Evolutionary conservation across 2,888 invertebrate species (phyloP).

Genomic region (Drosophila anomalata): DNA sequence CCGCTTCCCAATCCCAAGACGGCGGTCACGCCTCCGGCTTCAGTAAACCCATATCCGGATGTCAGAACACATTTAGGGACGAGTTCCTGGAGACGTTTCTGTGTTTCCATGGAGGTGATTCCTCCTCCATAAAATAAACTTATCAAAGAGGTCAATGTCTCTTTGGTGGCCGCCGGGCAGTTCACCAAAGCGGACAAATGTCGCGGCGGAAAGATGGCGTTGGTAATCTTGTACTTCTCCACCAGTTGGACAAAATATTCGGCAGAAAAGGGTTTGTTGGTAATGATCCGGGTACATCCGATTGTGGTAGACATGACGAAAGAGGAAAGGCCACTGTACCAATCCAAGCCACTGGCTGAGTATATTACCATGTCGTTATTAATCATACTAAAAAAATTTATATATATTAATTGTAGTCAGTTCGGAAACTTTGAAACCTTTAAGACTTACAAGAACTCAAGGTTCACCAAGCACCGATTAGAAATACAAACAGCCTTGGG

Average conservation of each 20-base stretch:
- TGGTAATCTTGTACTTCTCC: conserved; percentile 66
- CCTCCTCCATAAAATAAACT: conserved; percentile 65
- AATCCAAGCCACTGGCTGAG: conserved; percentile 65
- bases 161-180: conserved; percentile 50
- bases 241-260: conserved; percentile 64
- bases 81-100: conserved; percentile 55
- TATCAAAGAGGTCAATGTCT: conserved; percentile 56
- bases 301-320: conserved; percentile 51
- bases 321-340: conserved; percentile 61
- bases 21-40: conserved; percentile 55
- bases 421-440: too few species aligned
- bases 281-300: conserved; percentile 69
- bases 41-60: conserved; percentile 73
- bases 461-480: conserved; percentile 17
- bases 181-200: conserved; percentile 59
- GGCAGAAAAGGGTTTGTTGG: conserved; percentile 60
- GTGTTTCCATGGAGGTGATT: conserved; percentile 47
- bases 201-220: conserved; percentile 56
- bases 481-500: conserved; percentile 69
- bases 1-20: conserved; percentile 52
- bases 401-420: too few species aligned
- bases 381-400: too few species aligned
- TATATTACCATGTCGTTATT: background rate
- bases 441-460: background rate
- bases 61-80: conserved; percentile 57